Conservation (phyloP, 1,140 invertebrate species). For the Diachasmimorpha longicaudata region DNA sequence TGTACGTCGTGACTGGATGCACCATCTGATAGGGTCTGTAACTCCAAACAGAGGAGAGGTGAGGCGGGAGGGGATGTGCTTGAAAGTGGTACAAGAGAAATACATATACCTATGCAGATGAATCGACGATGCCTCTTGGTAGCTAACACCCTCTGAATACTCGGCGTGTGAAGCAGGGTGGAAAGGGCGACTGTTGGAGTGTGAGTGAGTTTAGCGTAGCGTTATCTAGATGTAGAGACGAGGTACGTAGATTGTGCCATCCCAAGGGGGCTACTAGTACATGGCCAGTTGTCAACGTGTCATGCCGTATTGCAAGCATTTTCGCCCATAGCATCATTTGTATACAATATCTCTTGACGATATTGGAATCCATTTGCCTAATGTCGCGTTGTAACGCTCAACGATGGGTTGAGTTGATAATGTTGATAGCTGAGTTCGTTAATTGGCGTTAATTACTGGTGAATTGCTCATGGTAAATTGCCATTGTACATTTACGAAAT, state of each 20-base stretch:
- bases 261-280: slow-evolving; percentile 5
- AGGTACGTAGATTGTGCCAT: slow-evolving; percentile 11
- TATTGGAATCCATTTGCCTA: not conserved
- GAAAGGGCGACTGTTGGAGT: not conserved
- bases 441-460: not conserved
- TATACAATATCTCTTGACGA: not conserved
- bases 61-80: not conserved
- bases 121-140: slow-evolving; percentile 22
- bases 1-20: not conserved
- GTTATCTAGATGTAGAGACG: slow-evolving; percentile 8
- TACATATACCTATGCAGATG: slow-evolving; percentile 22
- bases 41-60: not conserved
- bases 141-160: slow-evolving; percentile 6
- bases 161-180: slow-evolving; percentile 5
- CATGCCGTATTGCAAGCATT: not conserved
- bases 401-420: not conserved
- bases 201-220: not conserved
- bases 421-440: not conserved
- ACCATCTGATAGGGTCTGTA: slow-evolving; percentile 4
- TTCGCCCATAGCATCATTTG: not conserved
- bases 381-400: not conserved
- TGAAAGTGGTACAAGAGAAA: not conserved
- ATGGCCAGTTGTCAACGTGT: slow-evolving; percentile 23
- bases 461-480: not conserved
- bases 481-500: not conserved